phyloP scores from a whole-genome alignment of 2,113 vertebrate genomes.

The Stegostoma tigrinum region DNA sequence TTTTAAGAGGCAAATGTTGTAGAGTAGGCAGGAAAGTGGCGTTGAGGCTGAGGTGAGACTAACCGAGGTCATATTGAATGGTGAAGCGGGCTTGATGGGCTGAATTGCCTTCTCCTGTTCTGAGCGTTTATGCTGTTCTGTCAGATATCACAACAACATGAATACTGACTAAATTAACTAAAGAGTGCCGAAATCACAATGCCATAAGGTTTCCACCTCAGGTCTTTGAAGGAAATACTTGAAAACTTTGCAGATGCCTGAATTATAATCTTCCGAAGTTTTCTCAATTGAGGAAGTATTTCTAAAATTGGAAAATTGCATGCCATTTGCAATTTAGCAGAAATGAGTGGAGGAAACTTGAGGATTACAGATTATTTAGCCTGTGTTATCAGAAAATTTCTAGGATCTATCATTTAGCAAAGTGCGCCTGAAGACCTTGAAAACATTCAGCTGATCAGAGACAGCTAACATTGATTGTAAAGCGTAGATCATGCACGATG shows the following conservation, averaged over 20 bases:
- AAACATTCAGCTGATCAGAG: not conserved
- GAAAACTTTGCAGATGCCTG: not conserved
- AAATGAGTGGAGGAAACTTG: not conserved
- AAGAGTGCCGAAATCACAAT: not conserved
- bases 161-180: not conserved
- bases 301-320: not conserved
- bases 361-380: no score
- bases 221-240: not conserved
- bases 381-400: not conserved
- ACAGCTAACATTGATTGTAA: not conserved
- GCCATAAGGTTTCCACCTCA: not conserved
- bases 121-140: no score
- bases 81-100: no score
- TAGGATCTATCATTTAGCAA: no score
- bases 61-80: no score
- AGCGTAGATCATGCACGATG: not conserved
- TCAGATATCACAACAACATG: not conserved
- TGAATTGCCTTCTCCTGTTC: no score
- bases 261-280: not conserved
- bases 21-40: no score
- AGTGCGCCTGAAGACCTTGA: not conserved
- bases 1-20: no score
- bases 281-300: not conserved
- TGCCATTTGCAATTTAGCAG: not conserved
- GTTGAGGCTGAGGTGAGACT: no score